phyloP scores from a whole-genome alignment of 2,797 vertebrate genomes.

The Sandelia bainsii region DNA sequence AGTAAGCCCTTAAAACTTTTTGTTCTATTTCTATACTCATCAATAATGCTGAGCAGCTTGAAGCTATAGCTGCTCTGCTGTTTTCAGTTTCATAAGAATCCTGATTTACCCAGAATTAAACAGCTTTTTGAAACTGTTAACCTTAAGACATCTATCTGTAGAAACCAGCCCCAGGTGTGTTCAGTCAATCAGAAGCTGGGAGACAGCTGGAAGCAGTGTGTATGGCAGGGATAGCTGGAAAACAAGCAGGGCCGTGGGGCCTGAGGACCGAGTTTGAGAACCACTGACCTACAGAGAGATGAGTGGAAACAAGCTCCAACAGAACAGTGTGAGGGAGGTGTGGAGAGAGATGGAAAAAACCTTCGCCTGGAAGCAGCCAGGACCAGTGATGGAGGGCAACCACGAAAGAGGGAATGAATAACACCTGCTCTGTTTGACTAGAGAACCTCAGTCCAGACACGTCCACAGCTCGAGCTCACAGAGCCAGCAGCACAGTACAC shows the following conservation, averaged over 20 bases:
- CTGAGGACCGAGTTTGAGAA: too few species aligned
- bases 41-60: neutral
- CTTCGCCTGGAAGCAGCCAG: constrained; percentile 8
- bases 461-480: neutral
- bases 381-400: constrained; percentile 24
- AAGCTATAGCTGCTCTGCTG: neutral
- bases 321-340: constrained; percentile 3
- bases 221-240: too few species aligned
- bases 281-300: constrained; percentile 3
- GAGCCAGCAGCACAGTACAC: neutral
- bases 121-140: constrained; percentile 7
- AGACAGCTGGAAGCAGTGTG: too few species aligned
- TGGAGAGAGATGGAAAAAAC: constrained; percentile 24
- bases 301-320: constrained; percentile 22
- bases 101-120: neutral
- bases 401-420: constrained; percentile 20
- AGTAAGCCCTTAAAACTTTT: neutral
- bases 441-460: neutral
- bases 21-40: constrained; percentile 2
- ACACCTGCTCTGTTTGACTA: constrained; percentile 36
- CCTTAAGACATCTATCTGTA: constrained; percentile 2
- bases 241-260: too few species aligned
- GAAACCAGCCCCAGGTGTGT: neutral
- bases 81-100: neutral
- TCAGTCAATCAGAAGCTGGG: too few species aligned